Evolutionary conservation across 2,797 vertebrate genomes (phyloP).

Genomic region (Fistularia tabacaria): DNA sequence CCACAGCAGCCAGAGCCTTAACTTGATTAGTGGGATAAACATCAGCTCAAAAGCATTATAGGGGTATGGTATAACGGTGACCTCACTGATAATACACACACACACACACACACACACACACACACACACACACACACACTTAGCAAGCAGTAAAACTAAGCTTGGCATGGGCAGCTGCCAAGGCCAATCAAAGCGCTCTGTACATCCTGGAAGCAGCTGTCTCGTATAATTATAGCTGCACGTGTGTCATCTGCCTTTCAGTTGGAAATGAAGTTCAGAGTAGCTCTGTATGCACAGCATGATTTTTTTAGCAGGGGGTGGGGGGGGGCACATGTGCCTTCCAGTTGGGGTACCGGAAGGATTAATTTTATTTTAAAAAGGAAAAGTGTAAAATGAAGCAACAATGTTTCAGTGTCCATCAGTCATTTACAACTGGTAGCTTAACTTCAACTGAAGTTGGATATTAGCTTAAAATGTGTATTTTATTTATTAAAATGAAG

Average conservation of each 20-base stretch:
- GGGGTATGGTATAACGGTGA: conserved; percentile 56
- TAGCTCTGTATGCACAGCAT: conserved; percentile 28
- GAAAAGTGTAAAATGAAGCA: too few relatives aligned
- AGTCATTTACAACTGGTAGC: too few relatives aligned
- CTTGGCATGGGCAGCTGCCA: conserved; percentile 70
- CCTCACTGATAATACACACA: conserved; percentile 66
- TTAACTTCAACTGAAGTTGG: too few relatives aligned
- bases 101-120: conserved; percentile 32
- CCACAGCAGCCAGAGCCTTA: conserved; percentile 51
- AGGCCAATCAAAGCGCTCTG: conserved; percentile 72
- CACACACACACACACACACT: conserved; percentile 58
- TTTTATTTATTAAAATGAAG: too few relatives aligned
- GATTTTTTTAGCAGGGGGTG: conserved; percentile 4
- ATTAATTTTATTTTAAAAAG: neutral
- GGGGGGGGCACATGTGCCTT: conserved; percentile 26
- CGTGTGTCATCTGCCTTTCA: conserved; percentile 69
- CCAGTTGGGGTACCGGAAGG: conserved; percentile 21
- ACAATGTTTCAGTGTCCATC: too few relatives aligned
- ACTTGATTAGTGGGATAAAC: conserved; percentile 70
- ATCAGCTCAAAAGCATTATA: conserved; percentile 69
- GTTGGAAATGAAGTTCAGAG: conserved; percentile 56
- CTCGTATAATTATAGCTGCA: conserved; percentile 65
- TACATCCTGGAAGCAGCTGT: conserved; percentile 71
- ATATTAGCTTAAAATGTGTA: too few relatives aligned
- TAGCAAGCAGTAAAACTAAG: conserved; percentile 69